A percentile compares a stretch with the other conserved stretches of the same genome.
Evolutionary conservation across 2,888 invertebrate genomes (phyloP).

Genomic region (Cistogaster globosa): DNA sequence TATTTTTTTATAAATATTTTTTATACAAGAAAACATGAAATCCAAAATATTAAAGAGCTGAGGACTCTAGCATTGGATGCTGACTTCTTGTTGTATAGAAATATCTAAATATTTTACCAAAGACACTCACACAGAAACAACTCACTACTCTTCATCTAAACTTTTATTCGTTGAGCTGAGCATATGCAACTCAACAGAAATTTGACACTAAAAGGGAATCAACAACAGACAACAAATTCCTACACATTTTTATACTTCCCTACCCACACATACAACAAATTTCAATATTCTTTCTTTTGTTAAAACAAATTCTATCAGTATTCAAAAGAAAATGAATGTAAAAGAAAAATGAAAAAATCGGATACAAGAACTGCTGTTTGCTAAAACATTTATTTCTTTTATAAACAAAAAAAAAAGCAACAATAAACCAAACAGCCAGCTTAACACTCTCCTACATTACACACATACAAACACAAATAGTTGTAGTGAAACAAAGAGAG

Average conservation of each 20-base stretch:
- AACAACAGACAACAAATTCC: not conserved
- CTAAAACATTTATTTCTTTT: not conserved
- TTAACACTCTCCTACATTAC: conserved; percentile 21
- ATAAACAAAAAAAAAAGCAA: conserved; percentile 11
- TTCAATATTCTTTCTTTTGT: not conserved
- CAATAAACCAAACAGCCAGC: not conserved
- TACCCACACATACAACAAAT: conserved; percentile 11
- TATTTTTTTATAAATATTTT: not conserved
- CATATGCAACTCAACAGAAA: conserved; percentile 61
- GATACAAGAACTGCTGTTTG: conserved; percentile 28
- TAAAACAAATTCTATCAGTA: conserved; percentile 13
- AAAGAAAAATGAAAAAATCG: conserved; percentile 28
- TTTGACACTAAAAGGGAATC: conserved; percentile 29
- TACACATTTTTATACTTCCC: conserved; percentile 21
- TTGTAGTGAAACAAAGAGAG: conserved; percentile 31
- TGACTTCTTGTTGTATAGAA: conserved; percentile 41
- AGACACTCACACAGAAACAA: not conserved
- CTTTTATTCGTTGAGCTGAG: conserved; percentile 1
- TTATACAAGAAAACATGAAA: not conserved
- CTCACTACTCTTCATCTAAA: conserved; percentile 3
- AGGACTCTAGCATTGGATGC: conserved; percentile 14
- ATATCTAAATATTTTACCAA: not conserved
- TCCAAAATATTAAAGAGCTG: conserved; percentile 29
- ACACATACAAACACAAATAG: conserved; percentile 5
- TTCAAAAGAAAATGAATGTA: conserved; percentile 13